Base-by-base conservation (phyloP, 92 coral and sea anemone species). In the Porites divaricata region DNA sequence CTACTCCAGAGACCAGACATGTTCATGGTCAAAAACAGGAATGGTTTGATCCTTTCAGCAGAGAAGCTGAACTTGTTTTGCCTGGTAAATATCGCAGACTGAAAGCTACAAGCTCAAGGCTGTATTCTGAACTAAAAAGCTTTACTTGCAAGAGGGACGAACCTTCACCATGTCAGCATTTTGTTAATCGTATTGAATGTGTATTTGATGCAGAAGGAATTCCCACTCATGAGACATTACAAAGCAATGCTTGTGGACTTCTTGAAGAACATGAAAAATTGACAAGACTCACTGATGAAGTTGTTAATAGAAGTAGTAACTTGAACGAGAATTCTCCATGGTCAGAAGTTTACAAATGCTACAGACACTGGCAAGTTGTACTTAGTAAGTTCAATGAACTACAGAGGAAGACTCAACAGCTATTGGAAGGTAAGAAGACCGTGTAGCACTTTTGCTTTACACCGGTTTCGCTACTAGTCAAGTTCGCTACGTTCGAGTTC, bases 341-440 rank as follows among this genome's bases (percentile, higher is more conserved):
- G 98, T 91, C 90, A 41, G 91, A 79, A n/a, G 91, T 92, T 14
- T 92, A 94, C 81, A 94, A 91, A 22, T 89, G 90, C 70, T 94
- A 94, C 76, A 84, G 91, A 67, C 91, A 80, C 16, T 94, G 98
- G 98, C 98, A 94, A 80, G 76, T 92, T 78, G 89, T 92, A 26
- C 83, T 94, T 87, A 86, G 85, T 17, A 87, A 85, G 52, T 94
- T 94, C 56, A 80, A 90, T 22, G 98, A 94, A 35, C 77, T 94
- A 21, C 98, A 94, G 64, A 89, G 85, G 74, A 70, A 88, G 88
- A 87, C 98, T 17, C 94, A 87, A 57, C 68, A 66, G 61, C 80
- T 94, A 53, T 35, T 94, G 6, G 87, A 94, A 85, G 98, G 98
- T 94, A 26, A 80, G 85, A 25, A 12, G 6, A 15, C 11, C 28